Evolutionary conservation across 2,888 invertebrate species (phyloP).

Genomic region (Stenolophus ochropezus): DNA sequence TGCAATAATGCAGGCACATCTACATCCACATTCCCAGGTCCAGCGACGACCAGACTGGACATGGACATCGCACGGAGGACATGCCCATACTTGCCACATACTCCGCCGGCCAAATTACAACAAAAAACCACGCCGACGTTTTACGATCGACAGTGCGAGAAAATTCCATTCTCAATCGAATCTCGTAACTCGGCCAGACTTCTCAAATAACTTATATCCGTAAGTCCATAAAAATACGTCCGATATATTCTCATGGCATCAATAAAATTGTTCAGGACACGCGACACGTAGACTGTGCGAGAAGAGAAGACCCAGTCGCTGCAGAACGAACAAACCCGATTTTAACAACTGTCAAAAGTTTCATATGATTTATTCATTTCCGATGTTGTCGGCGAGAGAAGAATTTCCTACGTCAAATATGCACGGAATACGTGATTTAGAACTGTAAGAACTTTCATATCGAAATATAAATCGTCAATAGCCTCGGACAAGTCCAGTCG

Average conservation of each 20-base stretch:
- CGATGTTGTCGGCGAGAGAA: constrained; percentile 54
- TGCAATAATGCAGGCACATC: constrained; percentile 11
- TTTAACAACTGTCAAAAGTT: constrained; percentile 60
- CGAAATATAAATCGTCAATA: constrained; percentile 56
- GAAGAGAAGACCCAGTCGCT: constrained; percentile 5
- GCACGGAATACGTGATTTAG: constrained; percentile 60
- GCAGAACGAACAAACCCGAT: constrained; percentile 55
- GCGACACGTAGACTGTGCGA: constrained; percentile 47
- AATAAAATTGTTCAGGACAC: constrained; percentile 58
- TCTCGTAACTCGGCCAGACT: constrained; percentile 53
- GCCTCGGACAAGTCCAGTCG: constrained; percentile 16
- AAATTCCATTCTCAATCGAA: constrained; percentile 58
- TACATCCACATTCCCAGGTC: constrained; percentile 12
- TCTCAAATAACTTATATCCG: constrained; percentile 60
- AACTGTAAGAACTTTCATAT: constrained; percentile 56
- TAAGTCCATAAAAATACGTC: constrained; percentile 60
- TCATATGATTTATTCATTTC: constrained; percentile 60
- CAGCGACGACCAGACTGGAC: constrained; percentile 7
- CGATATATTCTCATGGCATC: constrained; percentile 59
- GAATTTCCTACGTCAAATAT: constrained; percentile 58
- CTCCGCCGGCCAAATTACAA: constrained; percentile 54
- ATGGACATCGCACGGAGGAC: constrained; percentile 18
- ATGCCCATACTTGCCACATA: too few species aligned
- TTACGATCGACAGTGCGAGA: constrained; percentile 57
- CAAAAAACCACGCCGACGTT: constrained; percentile 43